Percentiles rank a stretch among this genome's conserved stretches.
Conservation (phyloP, 1,140 invertebrate genomes). For the Trigoniulus corallinus region DNA sequence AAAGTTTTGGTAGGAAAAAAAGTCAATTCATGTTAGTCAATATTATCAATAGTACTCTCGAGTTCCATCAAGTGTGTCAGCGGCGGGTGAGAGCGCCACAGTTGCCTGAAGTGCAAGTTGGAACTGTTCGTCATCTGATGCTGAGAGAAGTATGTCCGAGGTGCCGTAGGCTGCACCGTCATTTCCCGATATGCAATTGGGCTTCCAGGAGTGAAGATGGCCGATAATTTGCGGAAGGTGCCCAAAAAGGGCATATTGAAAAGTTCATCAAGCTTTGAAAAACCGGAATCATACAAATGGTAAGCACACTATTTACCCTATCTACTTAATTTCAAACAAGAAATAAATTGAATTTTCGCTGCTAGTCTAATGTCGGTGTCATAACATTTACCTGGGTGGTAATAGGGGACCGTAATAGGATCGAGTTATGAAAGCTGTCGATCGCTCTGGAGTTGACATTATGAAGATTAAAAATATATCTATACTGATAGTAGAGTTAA, state of each 20-base stretch:
- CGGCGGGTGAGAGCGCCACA: too few species aligned
- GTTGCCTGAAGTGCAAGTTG: too few species aligned
- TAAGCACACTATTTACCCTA: constrained; percentile 14
- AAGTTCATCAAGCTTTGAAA: constrained; percentile 73
- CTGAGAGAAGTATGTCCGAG: too few species aligned
- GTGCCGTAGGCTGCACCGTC: too few species aligned
- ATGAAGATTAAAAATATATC: too few species aligned
- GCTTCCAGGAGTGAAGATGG: constrained; percentile 22
- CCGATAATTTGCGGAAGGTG: constrained; percentile 42
- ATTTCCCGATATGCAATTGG: too few species aligned
- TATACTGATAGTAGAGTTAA: too few species aligned
- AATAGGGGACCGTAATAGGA: background rate
- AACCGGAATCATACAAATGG: constrained; percentile 36
- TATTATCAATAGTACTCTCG: too few species aligned
- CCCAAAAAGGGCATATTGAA: constrained; percentile 84
- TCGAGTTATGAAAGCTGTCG: background rate
- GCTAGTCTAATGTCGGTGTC: background rate
- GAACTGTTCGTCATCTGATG: too few species aligned
- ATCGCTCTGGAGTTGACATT: background rate
- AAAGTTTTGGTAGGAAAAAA: too few species aligned
- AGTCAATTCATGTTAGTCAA: too few species aligned
- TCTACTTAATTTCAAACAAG: background rate
- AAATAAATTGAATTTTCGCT: constrained; percentile 5
- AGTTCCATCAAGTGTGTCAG: too few species aligned
- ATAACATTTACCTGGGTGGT: background rate